Evolutionary conservation across 2,797 vertebrate genomes (phyloP).

Genomic region (Halcyon badia): DNA sequence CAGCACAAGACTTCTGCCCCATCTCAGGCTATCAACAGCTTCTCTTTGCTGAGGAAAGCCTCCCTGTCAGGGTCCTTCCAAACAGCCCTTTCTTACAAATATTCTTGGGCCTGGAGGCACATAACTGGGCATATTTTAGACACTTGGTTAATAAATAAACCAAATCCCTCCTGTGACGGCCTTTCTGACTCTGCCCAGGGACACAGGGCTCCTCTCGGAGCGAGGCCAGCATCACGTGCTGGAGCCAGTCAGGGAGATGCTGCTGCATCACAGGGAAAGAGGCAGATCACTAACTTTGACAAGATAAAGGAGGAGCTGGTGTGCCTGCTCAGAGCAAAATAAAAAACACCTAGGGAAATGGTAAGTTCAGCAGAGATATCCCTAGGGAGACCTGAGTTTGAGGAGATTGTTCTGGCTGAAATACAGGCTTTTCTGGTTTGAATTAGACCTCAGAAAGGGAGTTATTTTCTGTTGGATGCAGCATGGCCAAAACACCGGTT

Average conservation of each 20-base stretch:
- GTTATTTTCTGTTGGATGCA: not conserved
- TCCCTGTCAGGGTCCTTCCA: not conserved
- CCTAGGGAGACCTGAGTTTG: not conserved
- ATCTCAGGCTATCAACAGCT: fast-evolving
- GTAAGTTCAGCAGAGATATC: not conserved
- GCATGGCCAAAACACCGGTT: fast-evolving
- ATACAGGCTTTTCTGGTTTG: not conserved
- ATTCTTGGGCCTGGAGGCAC: not conserved
- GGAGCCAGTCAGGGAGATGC: not conserved
- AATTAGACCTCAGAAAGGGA: not conserved
- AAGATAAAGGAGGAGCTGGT: not conserved
- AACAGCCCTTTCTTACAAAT: not conserved
- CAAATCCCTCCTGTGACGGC: not conserved
- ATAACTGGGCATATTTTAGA: not conserved
- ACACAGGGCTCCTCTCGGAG: not conserved
- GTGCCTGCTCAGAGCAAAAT: not conserved
- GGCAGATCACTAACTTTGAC: not conserved
- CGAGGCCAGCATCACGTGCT: not conserved
- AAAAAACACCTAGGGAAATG: not conserved
- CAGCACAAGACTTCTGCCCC: not conserved
- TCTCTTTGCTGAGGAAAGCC: not conserved
- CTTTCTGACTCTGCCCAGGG: not conserved
- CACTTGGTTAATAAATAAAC: not conserved
- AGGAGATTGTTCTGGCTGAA: not conserved
- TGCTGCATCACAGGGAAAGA: not conserved